Base-by-base conservation (phyloP, 2,797 vertebrate species). In the Sebastes cheni region DNA sequence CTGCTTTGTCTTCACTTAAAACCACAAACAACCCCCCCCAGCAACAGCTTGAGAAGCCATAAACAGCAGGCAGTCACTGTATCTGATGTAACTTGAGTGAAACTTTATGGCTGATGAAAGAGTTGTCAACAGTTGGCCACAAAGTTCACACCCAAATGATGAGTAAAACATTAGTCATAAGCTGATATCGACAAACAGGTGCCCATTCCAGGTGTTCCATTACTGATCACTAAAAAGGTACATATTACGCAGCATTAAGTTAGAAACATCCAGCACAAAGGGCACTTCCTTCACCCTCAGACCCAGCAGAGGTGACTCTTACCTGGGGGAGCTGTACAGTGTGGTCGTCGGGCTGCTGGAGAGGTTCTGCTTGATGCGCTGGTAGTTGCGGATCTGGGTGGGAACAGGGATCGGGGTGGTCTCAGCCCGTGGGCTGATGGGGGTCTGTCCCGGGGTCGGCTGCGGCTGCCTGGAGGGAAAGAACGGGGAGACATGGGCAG, bases 331-430 rank as follows among this genome's bases (percentile, higher is more conserved):
- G 75, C 96, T 95, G 73, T 97, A 97, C 25, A 96, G 93, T 9
- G 97, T 96, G 66, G 96, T 92, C 25, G 94, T 95, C 0, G 97
- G 97, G 94, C 96, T 97, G 81, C 97, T 97, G 68, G 96, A 97
- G 29, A 99, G 97, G 90, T 99, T 97, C 95, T 99, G 98, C 39
- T 99, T 99, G 65, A 99, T 98, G 83, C 98, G 97, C 88, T 99
- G 98, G 83, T 99, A 99, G 92, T 99, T 99, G 81, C 97, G 97
- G 8, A 99, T 96, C 93, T 99, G 98, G 2, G 98, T 99, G 73
- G 98, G 98, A 67, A 99, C 98, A 0, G 98, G 98, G 90, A 99
- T 98, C 1, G 98, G 98, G 1, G 96, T 97, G 2, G 98, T 98
- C 89, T 99, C 97, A 0, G 96, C 97, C 71, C 97, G 95, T 9